These are phyloP conservation scores for Leptopilina syphax DNA, from an alignment of 2,888 invertebrate species.

Conservation along the genomic window DNA sequence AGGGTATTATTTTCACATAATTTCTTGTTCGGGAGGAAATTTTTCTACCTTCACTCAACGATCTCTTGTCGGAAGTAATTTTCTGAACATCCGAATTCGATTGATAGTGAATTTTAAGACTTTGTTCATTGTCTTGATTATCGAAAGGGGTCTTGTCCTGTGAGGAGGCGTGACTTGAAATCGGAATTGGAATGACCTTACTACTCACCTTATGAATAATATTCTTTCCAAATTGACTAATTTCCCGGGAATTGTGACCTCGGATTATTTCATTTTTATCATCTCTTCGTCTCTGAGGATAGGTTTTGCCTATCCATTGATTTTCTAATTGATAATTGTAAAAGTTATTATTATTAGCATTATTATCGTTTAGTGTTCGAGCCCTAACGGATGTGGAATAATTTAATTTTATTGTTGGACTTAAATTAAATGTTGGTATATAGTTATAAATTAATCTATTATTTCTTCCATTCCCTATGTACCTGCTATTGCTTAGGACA, in stretches of 20 bases:
- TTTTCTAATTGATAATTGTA: slow-evolving; percentile 17
- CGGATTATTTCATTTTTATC: neutral
- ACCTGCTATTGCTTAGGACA: slow-evolving; percentile 72
- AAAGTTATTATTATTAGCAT: neutral
- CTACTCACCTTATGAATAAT: slow-evolving; percentile 1
- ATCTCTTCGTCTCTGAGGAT: neutral
- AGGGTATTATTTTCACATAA: slow-evolving; percentile 49
- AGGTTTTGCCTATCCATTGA: slow-evolving; percentile 13
- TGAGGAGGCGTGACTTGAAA: slow-evolving; percentile 31
- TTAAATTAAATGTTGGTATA: slow-evolving; percentile 43
- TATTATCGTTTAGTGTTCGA: neutral
- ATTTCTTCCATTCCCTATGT: slow-evolving; percentile 67
- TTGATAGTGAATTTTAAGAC: too few relatives aligned
- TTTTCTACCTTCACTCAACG: slow-evolving; percentile 20
- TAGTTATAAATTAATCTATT: slow-evolving; percentile 55
- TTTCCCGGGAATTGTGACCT: neutral
- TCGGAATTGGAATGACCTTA: slow-evolving; percentile 43
- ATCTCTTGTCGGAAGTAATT: slow-evolving; percentile 35
- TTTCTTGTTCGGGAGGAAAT: slow-evolving; percentile 40
- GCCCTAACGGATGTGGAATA: slow-evolving; percentile 20
- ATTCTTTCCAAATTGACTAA: neutral
- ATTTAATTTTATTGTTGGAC: slow-evolving; percentile 32
- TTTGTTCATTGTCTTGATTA: too few relatives aligned
- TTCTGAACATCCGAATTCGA: too few relatives aligned
- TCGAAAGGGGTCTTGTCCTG: neutral